phyloP scores from a whole-genome alignment of 1,140 invertebrate species.

The Ceratina calcarata region DNA sequence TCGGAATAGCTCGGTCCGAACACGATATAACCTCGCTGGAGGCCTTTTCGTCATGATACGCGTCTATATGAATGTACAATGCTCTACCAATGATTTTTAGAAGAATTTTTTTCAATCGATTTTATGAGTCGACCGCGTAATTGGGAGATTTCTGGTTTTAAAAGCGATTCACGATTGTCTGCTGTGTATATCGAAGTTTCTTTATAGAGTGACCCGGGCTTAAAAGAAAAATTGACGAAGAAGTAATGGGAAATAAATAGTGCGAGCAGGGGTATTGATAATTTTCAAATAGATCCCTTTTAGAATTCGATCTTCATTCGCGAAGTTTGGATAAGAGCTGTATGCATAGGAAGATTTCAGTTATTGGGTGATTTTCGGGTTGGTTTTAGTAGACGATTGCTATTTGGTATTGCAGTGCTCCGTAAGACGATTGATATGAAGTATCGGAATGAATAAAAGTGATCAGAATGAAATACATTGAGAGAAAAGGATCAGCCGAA shows the following conservation, averaged over 20 bases:
- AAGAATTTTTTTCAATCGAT: constrained; percentile 4
- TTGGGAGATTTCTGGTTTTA: background rate
- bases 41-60: background rate
- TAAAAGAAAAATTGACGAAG: background rate
- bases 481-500: background rate
- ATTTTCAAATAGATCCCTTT: constrained; percentile 19
- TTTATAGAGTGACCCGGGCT: constrained; percentile 6
- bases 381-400: background rate
- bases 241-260: constrained; percentile 2
- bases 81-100: constrained; percentile 5
- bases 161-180: background rate
- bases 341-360: background rate
- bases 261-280: background rate
- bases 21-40: constrained; percentile 4
- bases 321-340: background rate
- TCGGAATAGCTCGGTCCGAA: constrained; percentile 12
- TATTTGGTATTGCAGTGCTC: background rate
- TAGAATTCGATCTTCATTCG: background rate
- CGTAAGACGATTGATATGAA: background rate
- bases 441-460: background rate
- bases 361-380: background rate
- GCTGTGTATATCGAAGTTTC: background rate
- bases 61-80: background rate
- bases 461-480: background rate
- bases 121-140: background rate